Evolutionary conservation across 2,113 vertebrate genomes (phyloP).

Genomic region (Coptodon bakossiorum): DNA sequence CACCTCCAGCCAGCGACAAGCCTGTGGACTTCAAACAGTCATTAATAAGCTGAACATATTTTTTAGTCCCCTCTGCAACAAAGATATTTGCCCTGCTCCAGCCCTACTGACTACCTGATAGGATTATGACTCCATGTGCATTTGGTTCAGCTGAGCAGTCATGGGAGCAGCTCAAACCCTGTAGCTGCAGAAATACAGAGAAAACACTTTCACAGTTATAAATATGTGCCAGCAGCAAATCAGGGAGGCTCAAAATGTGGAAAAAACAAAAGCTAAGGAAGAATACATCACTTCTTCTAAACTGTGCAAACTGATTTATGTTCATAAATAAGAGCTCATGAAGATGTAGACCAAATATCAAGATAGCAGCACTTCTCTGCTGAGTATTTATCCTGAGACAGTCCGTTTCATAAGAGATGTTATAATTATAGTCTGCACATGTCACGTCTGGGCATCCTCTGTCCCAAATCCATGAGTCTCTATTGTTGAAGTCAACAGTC

Average conservation of each 20-base stretch:
- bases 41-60: neutral
- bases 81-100: neutral
- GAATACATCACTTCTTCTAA: neutral
- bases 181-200: neutral
- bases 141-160: conserved; percentile 35
- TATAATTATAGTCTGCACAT: neutral
- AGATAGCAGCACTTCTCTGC: neutral
- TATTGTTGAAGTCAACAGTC: neutral
- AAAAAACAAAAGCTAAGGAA: neutral
- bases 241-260: neutral
- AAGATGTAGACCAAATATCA: neutral
- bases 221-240: neutral
- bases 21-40: neutral
- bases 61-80: neutral
- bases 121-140: conserved; percentile 35
- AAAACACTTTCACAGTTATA: neutral
- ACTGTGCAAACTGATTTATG: neutral
- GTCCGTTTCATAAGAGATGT: neutral
- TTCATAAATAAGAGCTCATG: neutral
- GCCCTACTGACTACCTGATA: conserved; percentile 26
- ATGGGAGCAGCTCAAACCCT: conserved; percentile 21
- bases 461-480: neutral
- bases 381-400: neutral
- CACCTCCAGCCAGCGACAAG: neutral
- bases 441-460: neutral